phyloP scores from a whole-genome alignment of 2,113 vertebrate genomes.

The Channa argus region DNA sequence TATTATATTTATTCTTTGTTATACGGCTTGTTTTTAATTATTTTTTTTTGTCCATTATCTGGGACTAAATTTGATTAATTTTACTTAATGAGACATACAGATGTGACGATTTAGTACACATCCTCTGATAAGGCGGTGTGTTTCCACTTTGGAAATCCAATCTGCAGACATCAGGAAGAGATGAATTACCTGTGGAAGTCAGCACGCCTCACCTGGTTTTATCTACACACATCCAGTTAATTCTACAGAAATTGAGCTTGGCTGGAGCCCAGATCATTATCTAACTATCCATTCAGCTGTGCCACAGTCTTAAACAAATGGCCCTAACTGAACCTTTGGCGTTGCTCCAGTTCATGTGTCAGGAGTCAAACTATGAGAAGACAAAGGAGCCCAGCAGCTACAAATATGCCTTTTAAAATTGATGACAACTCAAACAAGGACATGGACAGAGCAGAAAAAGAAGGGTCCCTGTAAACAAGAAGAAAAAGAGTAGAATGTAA shows the following conservation, averaged over 20 bases:
- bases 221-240: constrained; percentile 58
- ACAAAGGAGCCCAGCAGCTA: constrained; percentile 21
- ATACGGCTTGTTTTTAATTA: too few species aligned
- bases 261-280: constrained; percentile 69
- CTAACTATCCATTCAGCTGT: constrained; percentile 69
- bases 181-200: constrained; percentile 53
- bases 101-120: constrained; percentile 21
- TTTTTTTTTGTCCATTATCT: background rate
- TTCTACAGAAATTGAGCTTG: constrained; percentile 48
- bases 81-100: background rate
- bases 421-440: background rate
- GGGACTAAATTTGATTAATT: background rate
- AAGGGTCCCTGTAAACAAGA: background rate
- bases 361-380: constrained; percentile 42
- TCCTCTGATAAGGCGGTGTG: constrained; percentile 12
- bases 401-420: constrained; percentile 15
- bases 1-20: too few species aligned
- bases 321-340: constrained; percentile 61
- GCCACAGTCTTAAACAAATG: constrained; percentile 74
- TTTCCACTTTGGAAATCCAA: constrained; percentile 42
- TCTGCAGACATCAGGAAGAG: constrained; percentile 43
- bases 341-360: constrained; percentile 48
- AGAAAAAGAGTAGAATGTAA: too few species aligned
- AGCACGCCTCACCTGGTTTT: constrained; percentile 53
- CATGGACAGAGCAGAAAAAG: constrained; percentile 10